These are phyloP conservation scores for Penaeus monodon DNA, from an alignment of 2,888 invertebrate genomes.

Conservation along the genomic window DNA sequence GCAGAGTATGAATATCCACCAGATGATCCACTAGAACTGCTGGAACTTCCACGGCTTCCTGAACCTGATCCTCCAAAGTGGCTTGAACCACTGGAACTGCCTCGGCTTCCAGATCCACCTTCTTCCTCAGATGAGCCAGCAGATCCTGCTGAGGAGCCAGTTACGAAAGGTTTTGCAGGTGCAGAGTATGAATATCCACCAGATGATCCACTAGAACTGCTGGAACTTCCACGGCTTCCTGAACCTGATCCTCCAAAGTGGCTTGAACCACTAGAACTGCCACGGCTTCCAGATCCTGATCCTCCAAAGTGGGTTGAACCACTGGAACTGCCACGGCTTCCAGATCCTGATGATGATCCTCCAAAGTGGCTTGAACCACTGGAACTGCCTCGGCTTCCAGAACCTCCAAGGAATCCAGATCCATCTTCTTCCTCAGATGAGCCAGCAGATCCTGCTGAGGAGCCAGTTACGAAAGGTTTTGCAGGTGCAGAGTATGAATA, in stretches of 20 bases:
- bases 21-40: slow-evolving; percentile 17
- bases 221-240: neutral
- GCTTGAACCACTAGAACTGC: slow-evolving; percentile 10
- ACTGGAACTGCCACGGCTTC: neutral
- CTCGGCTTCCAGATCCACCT: slow-evolving; percentile 2
- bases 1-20: slow-evolving; percentile 3
- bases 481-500: slow-evolving; percentile 25
- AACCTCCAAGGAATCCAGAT: neutral
- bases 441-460: neutral
- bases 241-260: slow-evolving; percentile 1
- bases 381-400: neutral
- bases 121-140: too few relatives aligned
- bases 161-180: too few relatives aligned
- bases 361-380: neutral
- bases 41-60: neutral
- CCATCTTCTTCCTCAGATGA: slow-evolving; percentile 3
- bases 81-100: slow-evolving; percentile 24
- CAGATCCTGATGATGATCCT: neutral
- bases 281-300: neutral
- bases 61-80: neutral
- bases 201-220: slow-evolving; percentile 18
- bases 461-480: neutral
- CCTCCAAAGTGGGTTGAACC: slow-evolving; percentile 13
- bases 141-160: too few relatives aligned
- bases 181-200: neutral